Percentiles rank a stretch among this genome's conserved stretches.
phyloP scores from a whole-genome alignment of 2,888 invertebrate genomes.

The Chouioia cunea region DNA sequence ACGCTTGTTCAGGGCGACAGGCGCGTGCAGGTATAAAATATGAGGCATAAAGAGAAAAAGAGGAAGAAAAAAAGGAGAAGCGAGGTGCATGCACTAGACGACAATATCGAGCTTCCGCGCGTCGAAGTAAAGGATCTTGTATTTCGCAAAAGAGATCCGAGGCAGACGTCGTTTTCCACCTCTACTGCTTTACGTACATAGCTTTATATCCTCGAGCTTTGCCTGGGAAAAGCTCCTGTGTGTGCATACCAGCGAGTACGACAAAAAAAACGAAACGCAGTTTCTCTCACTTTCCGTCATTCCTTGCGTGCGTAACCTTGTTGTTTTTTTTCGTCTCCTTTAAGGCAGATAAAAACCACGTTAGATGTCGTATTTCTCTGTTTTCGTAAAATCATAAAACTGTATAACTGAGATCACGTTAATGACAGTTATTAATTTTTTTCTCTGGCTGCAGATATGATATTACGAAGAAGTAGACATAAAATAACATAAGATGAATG shows the following conservation, averaged over 20 bases:
- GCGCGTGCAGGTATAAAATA: not conserved
- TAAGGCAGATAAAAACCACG: slow-evolving; percentile 26
- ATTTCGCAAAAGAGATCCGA: slow-evolving; percentile 23
- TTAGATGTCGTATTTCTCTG: slow-evolving; percentile 25
- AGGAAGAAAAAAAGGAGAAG: not conserved
- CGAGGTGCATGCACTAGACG: not conserved
- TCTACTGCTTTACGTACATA: not conserved
- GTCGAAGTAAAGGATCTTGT: slow-evolving; percentile 34
- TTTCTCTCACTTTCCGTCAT: slow-evolving; percentile 6
- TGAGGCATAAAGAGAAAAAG: not conserved
- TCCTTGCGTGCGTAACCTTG: not conserved
- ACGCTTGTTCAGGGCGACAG: not conserved
- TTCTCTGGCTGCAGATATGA: not conserved
- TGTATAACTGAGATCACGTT: slow-evolving; percentile 4
- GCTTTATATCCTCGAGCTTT: slow-evolving; percentile 9
- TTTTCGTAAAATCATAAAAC: slow-evolving; percentile 37
- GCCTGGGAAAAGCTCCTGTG: not conserved
- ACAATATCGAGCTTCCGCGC: slow-evolving; percentile 36
- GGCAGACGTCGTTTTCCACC: not conserved
- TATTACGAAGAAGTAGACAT: too few species aligned
- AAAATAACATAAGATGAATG: too few species aligned
- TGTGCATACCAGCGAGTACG: not conserved
- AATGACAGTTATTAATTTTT: slow-evolving; percentile 22
- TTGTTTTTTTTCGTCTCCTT: slow-evolving; percentile 7
- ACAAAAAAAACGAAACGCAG: not conserved